phyloP scores from a whole-genome alignment of 2,113 vertebrate species.

The Uria aalge region DNA sequence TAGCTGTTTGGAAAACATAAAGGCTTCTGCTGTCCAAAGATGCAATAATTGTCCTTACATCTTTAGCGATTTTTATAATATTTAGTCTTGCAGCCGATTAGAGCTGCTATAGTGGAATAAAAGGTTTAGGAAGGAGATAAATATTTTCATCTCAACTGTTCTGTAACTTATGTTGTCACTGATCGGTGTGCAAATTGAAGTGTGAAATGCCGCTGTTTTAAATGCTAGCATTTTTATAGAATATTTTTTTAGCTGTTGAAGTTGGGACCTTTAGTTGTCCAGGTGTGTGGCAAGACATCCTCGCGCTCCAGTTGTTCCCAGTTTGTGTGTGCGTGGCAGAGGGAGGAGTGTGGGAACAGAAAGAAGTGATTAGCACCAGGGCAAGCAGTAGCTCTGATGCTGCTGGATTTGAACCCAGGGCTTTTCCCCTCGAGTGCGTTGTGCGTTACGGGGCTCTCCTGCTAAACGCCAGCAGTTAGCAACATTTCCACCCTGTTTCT shows the following conservation, averaged over 20 bases:
- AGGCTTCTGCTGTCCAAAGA: not conserved
- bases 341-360: not conserved
- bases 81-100: not conserved
- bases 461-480: not conserved
- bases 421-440: not conserved
- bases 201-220: not conserved
- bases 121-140: not conserved
- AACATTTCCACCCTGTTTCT: accelerated
- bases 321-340: accelerated
- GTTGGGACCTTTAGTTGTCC: accelerated
- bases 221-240: not conserved
- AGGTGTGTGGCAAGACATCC: not conserved
- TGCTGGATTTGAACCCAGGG: not conserved
- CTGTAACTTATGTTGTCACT: not conserved
- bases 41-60: not conserved
- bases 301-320: accelerated
- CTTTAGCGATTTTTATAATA: not conserved
- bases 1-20: not conserved
- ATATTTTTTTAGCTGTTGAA: not conserved
- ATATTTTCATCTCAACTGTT: not conserved
- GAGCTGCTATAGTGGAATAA: not conserved
- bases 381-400: not conserved
- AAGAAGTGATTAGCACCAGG: not conserved
- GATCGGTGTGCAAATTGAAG: not conserved
- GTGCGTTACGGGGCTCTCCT: not conserved